Conservation (phyloP, 2,888 invertebrate species). For the Drosophila peninsularis region DNA sequence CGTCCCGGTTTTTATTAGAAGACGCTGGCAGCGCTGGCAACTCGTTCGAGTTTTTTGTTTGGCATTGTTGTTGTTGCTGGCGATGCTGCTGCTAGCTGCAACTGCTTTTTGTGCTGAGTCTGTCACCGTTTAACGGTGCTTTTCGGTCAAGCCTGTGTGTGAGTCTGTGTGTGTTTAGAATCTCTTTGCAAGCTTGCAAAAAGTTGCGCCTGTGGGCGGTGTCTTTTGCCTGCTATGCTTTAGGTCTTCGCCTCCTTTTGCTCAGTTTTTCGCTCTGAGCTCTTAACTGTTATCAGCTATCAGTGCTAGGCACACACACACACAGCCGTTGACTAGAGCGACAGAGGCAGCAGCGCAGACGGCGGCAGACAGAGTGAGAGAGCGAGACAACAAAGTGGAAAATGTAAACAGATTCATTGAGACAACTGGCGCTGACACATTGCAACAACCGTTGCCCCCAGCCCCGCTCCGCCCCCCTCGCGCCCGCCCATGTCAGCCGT, state of each 20-base stretch:
- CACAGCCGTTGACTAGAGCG: constrained; percentile 1
- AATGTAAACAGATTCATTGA: constrained; percentile 77
- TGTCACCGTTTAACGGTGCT: constrained; percentile 72
- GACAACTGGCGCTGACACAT: constrained; percentile 73
- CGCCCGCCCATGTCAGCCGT: background rate
- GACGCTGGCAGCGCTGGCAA: constrained; percentile 48
- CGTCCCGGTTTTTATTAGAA: constrained; percentile 59
- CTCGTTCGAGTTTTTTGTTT: constrained; percentile 45
- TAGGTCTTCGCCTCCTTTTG: constrained; percentile 1
- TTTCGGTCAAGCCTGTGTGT: constrained; percentile 49
- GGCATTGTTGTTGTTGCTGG: constrained; percentile 20
- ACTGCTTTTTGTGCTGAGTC: constrained; percentile 60
- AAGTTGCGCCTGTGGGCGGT: constrained; percentile 50
- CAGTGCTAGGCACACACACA: constrained; percentile 41
- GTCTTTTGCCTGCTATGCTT: constrained; percentile 38
- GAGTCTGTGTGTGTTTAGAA: constrained; percentile 29
- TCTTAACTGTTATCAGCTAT: constrained; percentile 67
- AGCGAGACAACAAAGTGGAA: constrained; percentile 57
- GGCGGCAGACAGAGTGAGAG: constrained; percentile 1
- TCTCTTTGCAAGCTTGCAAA: constrained; percentile 52
- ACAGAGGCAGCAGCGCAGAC: too few relatives aligned
- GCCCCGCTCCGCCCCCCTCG: background rate
- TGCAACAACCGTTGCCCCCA: constrained; percentile 38
- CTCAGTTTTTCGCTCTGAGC: constrained; percentile 22
- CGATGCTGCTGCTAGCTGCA: constrained; percentile 17